A percentile compares a stretch with the other conserved stretches of the same genome.
Conservation (phyloP, 2,113 vertebrate species). For the Lasiurus cinereus region DNA sequence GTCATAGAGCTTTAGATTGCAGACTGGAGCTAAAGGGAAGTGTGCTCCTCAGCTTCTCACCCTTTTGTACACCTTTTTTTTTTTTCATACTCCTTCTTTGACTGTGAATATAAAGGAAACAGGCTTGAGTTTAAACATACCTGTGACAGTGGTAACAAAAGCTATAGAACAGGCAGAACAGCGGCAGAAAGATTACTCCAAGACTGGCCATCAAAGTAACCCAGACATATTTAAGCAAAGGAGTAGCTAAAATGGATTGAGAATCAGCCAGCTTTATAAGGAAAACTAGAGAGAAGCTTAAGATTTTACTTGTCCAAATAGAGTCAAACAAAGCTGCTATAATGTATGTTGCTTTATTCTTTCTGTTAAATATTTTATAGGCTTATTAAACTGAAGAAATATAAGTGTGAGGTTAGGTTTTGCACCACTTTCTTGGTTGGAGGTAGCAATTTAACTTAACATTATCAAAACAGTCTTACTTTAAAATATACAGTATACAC, state of each 20-base stretch:
- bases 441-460: slow-evolving; percentile 62
- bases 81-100: neutral
- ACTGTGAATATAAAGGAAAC: neutral
- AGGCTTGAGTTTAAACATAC: neutral
- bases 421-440: slow-evolving; percentile 48
- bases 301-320: slow-evolving; percentile 38
- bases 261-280: slow-evolving; percentile 9
- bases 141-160: neutral
- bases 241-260: neutral
- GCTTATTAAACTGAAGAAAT: slow-evolving; percentile 66
- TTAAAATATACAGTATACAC: neutral
- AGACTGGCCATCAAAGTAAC: neutral
- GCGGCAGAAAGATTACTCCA: neutral
- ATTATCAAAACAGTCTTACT: slow-evolving; percentile 65
- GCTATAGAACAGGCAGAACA: neutral
- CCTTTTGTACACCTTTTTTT: neutral
- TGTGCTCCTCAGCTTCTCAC: neutral
- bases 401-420: slow-evolving; percentile 32
- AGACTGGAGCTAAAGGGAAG: neutral
- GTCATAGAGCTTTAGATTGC: neutral
- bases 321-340: neutral
- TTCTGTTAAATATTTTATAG: slow-evolving; percentile 63
- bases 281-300: slow-evolving; percentile 18
- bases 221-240: slow-evolving; percentile 3
- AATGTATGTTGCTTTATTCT: slow-evolving; percentile 10